Evolutionary conservation across 2,113 vertebrate species (phyloP), one percentile per base, ranked within the genome.

Genomic region (Piliocolobus tephrosceles): DNA sequence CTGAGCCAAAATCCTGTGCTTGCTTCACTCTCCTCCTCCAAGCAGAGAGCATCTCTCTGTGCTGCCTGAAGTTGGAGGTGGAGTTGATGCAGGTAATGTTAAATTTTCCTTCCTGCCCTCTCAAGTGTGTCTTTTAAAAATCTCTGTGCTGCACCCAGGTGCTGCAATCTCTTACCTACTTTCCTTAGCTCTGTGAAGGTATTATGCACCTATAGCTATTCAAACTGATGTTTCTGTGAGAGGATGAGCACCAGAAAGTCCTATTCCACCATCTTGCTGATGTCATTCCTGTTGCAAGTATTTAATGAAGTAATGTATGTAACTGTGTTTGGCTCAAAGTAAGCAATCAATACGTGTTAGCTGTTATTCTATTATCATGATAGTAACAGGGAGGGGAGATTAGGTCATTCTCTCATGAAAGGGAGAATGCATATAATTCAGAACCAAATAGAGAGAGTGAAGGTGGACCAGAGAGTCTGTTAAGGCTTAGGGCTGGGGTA

Each of bases 251-350:
- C 40, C 61, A 13, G 30, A 64, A 68, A 45, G 25, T 76, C 14
- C n/a, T 52, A 11, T 35, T 50, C 35, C 25, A 35, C 27, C 76
- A n/a, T 83, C 66, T 85, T 68, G 57, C 57, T 57, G 17, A 52
- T 11, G 32, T 73, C 64, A 88, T 20, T 88, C 43, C 18, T 79
- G 23, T 86, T 75, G 38, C 89, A 47, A 91, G 32, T 20, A 88
- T 93, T 93, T 96, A 92, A 91, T 88, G 79, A 95, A 70, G 75
- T 73, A 50, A 61, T 22, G 10, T 87, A 18, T 55, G 90, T 93
- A 92, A 50, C 32, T 55, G 23, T 79, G 58, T 25, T 90, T 43
- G 58, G 75, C 38, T 91, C 47, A 50, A 86, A 94, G 76, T 64
- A 80, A 75, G 70, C 5, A 58, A 91, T 76, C 23, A 58, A 87